Base-by-base conservation (phyloP, 1,140 invertebrate species). In the Calliphora vicina region DNA sequence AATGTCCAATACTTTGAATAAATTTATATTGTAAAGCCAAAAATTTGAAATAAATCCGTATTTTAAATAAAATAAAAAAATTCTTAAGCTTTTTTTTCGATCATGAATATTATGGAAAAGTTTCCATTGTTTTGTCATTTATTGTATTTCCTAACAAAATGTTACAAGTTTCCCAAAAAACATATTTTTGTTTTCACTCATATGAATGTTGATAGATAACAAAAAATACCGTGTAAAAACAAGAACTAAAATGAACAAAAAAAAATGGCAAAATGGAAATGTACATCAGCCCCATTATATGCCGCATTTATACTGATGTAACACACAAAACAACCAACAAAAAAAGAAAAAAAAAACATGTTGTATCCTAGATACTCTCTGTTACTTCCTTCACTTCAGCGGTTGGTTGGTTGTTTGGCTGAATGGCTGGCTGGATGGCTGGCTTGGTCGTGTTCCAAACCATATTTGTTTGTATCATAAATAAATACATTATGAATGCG, bases 201-300 rank as follows among this genome's bases (percentile, higher is more conserved):
- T 67, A 67, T 67, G 23, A 23, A 67, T 67, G 61, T 67, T 67
- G 61, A 67, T 67, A 67, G 61, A 67, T 67, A 67, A 67, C 61
- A 23, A 67, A 20, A 43, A 6, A 50, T 50, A 9, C 45, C 17
- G 45, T 50, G 45, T 67, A 57, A n/a, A 57, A 57, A 57, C 45
- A 57, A 57, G 15, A n/a, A 57, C 35, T 10, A 5, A 35, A 57
- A 57, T 6, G 1, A 57, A 15, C 15, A 57, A 57, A 2, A 57
- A 57, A 57, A n/a, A 57, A 57, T n/a, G 15, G 50, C 50, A 57
- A 17, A n/a, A 57, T 17, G 6, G 15, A 57, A 57, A 15, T 12
- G 50, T 2, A 57, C 15, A n/a, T 57, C 12, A 57, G 50, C 50
- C 50, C 50, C 15, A 57, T n/a, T n/a, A 57, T 57, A 57, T 57